Conservation (phyloP, 2,888 invertebrate species). For the Volucella inflata region DNA sequence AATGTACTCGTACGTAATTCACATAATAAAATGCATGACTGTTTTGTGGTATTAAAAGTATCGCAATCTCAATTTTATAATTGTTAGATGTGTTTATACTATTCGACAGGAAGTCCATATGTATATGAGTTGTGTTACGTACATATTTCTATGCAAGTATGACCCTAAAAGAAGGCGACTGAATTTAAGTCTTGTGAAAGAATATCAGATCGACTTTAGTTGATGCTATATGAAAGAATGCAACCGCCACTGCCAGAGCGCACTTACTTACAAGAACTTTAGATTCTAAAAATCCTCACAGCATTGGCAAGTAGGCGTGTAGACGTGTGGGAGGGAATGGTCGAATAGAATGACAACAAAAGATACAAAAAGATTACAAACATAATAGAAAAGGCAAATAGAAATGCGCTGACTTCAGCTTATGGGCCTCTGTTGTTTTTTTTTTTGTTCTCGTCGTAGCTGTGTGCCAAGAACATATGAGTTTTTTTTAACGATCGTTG, state of each 20-base stretch:
- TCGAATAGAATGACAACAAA: constrained; percentile 2
- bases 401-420: constrained; percentile 52
- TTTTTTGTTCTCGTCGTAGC: neutral
- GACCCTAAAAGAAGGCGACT: constrained; percentile 62
- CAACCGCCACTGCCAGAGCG: constrained; percentile 33
- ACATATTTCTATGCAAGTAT: constrained; percentile 11
- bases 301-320: constrained; percentile 10
- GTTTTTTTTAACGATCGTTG: constrained; percentile 2
- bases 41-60: constrained; percentile 5
- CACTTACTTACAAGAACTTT: constrained; percentile 31
- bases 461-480: neutral
- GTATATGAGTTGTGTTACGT: constrained; percentile 6
- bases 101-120: constrained; percentile 61
- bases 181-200: constrained; percentile 18
- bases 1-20: neutral
- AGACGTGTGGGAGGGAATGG: constrained; percentile 4
- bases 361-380: constrained; percentile 17
- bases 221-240: neutral
- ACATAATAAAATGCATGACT: constrained; percentile 26
- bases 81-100: constrained; percentile 33
- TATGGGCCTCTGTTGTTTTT: constrained; percentile 28
- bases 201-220: constrained; percentile 15
- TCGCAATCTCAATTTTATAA: constrained; percentile 55
- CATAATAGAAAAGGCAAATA: neutral
- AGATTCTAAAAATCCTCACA: constrained; percentile 36